Conservation (phyloP, 2,888 invertebrate genomes). For the Lycaena phlaeas region DNA sequence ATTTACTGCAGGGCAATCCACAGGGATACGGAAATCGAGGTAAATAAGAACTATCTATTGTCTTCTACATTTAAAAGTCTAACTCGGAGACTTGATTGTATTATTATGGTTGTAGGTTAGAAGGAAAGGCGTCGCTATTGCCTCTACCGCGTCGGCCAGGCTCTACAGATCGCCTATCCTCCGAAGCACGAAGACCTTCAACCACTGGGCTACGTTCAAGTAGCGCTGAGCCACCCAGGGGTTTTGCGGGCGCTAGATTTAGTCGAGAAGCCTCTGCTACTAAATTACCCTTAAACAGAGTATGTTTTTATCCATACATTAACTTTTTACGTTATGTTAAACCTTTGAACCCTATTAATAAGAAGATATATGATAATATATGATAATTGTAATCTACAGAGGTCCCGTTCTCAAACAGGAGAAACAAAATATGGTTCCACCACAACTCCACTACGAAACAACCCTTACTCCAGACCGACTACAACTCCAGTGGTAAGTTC, state of each 20-base stretch:
- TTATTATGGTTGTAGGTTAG: conserved; percentile 27
- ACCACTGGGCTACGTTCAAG: conserved; percentile 43
- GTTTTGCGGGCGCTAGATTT: conserved; percentile 37
- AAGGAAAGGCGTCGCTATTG: conserved; percentile 48
- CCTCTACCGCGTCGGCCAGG: conserved; percentile 48
- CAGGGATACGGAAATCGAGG: conserved; percentile 47
- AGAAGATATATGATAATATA: too few species aligned
- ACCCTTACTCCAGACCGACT: conserved; percentile 36
- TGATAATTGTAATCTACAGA: too few species aligned
- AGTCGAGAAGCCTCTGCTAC: conserved; percentile 55
- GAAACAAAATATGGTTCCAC: conserved; percentile 37
- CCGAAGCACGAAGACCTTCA: conserved; percentile 45
- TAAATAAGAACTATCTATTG: conserved; percentile 18
- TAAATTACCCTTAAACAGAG: conserved; percentile 41
- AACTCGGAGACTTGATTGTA: background rate
- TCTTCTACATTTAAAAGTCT: background rate
- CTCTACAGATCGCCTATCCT: conserved; percentile 50
- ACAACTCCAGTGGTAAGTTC: conserved; percentile 43
- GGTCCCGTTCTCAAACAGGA: conserved; percentile 49
- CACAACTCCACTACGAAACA: conserved; percentile 43
- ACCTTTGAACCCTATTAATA: too few species aligned
- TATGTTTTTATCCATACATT: conserved; percentile 23
- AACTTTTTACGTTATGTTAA: conserved; percentile 1
- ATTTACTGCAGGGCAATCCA: conserved; percentile 34
- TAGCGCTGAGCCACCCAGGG: conserved; percentile 49